phyloP scores from a whole-genome alignment of 2,797 vertebrate genomes.

The Acrossocheilus fasciatus region DNA sequence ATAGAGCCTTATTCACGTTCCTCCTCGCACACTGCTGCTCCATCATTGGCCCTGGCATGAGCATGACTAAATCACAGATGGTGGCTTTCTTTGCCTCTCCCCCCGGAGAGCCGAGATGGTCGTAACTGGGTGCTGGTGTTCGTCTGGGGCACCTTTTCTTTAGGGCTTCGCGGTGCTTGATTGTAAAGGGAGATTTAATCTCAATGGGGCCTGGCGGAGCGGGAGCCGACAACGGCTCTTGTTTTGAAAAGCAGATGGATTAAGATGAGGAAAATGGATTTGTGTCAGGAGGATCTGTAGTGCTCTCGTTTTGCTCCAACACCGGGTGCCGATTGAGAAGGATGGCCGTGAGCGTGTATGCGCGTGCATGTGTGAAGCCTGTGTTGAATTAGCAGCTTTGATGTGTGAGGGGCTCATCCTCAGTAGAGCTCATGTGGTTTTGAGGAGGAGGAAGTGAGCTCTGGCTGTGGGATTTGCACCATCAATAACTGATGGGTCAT shows the following conservation, averaged over 20 bases:
- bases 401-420: slow-evolving; percentile 39
- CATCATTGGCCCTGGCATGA: slow-evolving; percentile 79
- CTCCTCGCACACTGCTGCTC: slow-evolving; percentile 63
- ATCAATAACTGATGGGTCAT: slow-evolving; percentile 52
- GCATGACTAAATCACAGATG: slow-evolving; percentile 87
- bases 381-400: slow-evolving; percentile 55
- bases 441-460: slow-evolving; percentile 32
- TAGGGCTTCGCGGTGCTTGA: slow-evolving; percentile 60
- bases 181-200: slow-evolving; percentile 79
- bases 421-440: slow-evolving; percentile 11
- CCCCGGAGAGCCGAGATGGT: slow-evolving; percentile 78
- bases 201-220: slow-evolving; percentile 73
- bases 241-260: slow-evolving; percentile 73
- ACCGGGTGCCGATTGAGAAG: slow-evolving; percentile 11
- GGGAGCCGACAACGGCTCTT: slow-evolving; percentile 66
- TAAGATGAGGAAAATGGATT: slow-evolving; percentile 56
- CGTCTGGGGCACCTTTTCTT: slow-evolving; percentile 67
- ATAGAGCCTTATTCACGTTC: slow-evolving; percentile 59
- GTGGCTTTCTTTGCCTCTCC: slow-evolving; percentile 77
- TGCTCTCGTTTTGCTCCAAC: slow-evolving; percentile 15
- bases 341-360: background rate
- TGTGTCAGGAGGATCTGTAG: slow-evolving; percentile 37
- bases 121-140: slow-evolving; percentile 70
- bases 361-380: slow-evolving; percentile 27
- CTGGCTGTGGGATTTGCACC: slow-evolving; percentile 39